Evolutionary conservation across 2,797 vertebrate genomes (phyloP).

Genomic region (Buceros bicornis): DNA sequence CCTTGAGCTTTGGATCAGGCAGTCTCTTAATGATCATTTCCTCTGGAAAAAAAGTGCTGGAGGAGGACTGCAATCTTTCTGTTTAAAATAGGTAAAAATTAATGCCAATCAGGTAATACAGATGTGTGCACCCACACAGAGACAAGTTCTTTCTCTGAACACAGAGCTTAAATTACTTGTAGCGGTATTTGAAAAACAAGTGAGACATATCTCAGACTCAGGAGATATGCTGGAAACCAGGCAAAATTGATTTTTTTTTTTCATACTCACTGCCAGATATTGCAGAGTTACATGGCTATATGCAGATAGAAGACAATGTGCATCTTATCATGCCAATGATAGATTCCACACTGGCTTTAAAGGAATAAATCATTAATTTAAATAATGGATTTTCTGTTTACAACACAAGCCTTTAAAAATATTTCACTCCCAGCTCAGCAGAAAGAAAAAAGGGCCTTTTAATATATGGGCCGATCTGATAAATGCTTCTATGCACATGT

Average conservation of each 20-base stretch:
- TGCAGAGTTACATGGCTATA: slow-evolving; percentile 49
- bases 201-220: slow-evolving; percentile 71
- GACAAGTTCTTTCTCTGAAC: slow-evolving; percentile 24
- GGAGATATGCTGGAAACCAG: slow-evolving; percentile 69
- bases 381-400: slow-evolving; percentile 71
- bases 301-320: slow-evolving; percentile 77
- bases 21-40: neutral
- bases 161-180: slow-evolving; percentile 45
- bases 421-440: slow-evolving; percentile 26
- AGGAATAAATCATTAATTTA: slow-evolving; percentile 81
- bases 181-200: slow-evolving; percentile 71
- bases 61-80: neutral
- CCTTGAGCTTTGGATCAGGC: neutral
- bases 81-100: neutral
- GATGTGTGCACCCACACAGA: neutral
- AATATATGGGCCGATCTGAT: neutral
- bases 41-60: neutral
- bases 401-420: slow-evolving; percentile 52
- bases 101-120: slow-evolving; percentile 17
- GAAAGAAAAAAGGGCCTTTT: slow-evolving; percentile 29
- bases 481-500: neutral
- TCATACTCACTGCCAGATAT: slow-evolving; percentile 71
- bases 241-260: slow-evolving; percentile 69
- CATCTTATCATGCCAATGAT: slow-evolving; percentile 70
- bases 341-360: slow-evolving; percentile 68